Percentiles rank a stretch among this genome's conserved stretches.
These are phyloP conservation scores for Pteronotus mesoamericanus DNA, from an alignment of 2,797 vertebrate genomes.

Conservation along the genomic window DNA sequence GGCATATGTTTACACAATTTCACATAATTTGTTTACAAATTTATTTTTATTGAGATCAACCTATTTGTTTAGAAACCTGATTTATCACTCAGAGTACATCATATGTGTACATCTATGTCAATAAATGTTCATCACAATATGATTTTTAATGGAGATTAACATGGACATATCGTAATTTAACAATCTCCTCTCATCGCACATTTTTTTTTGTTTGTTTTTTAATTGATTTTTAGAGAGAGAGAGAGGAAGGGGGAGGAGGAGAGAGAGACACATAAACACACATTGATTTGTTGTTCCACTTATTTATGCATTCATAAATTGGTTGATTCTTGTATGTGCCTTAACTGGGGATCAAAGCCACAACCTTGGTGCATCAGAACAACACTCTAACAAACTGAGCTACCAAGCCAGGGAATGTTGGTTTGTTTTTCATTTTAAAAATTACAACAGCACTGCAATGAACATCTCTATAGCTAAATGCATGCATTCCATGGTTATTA, in stretches of 20 bases:
- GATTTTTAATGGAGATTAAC: not conserved
- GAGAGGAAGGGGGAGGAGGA: not conserved
- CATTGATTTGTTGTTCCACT: not conserved
- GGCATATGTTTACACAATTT: not conserved
- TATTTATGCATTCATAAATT: not conserved
- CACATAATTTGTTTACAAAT: not conserved
- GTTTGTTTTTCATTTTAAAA: not conserved
- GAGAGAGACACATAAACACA: not conserved
- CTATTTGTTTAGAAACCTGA: not conserved
- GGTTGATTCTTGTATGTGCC: not conserved
- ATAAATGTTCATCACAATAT: not conserved
- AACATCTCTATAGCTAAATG: not conserved
- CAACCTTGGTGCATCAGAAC: not conserved
- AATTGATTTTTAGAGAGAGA: not conserved
- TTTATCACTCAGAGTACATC: not conserved
- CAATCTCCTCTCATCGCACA: not conserved
- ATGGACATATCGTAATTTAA: not conserved
- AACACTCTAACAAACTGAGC: not conserved
- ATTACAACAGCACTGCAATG: not conserved
- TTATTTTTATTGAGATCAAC: not conserved
- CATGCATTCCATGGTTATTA: not conserved
- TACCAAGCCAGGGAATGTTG: not conserved
- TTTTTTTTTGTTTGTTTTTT: not conserved
- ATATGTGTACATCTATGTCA: not conserved
- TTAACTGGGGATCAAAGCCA: not conserved